Base-by-base conservation (phyloP, 2,888 invertebrate genomes). In the Auanema sp. region DNA sequence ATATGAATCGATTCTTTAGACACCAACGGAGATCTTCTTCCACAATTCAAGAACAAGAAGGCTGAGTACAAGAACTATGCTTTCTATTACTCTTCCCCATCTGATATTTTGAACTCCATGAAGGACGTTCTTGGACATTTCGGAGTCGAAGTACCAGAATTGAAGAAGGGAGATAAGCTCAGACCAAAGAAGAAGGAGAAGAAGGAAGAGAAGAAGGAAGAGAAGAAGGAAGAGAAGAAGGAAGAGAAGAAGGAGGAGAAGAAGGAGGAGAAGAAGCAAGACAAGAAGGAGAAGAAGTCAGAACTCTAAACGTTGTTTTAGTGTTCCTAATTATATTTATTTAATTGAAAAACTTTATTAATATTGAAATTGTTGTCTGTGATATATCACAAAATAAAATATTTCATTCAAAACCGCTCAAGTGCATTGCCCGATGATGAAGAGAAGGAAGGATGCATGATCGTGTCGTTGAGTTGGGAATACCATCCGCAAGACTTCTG, bases 41-140 rank as follows among this genome's bases (percentile, higher is more conserved):
- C 67, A 24, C 71, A 81, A 44, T 79, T 81, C 72, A 81, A 79
- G 68, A 81, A 81, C 73, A 81, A 79, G 69, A 81, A 81, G 66
- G 81, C 79, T 58, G 81, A 81, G 60, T 82, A 81, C 76, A 81
- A 81, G 68, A 81, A 81, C 66, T 81, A 82, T 71, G 80, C 85
- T 50, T 83, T 83, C 59, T 83, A 83, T 65, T 83, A 83, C 69
- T 76, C 81, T 16, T 78, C 76, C n/a, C 83, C 83, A 14, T 81
- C 81, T 43, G 83, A 83, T 62, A 79, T 83, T 24, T 65, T 83
- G 51, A 78, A 79, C 69, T 77, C 80, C 54, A 83, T 83, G 83
- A 80, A 80, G 63, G 78, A 79, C 47, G 80, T 83, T 16, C 62
- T 81, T 18, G 68, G 71, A 43, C 73, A 83, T 64, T 79, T 72